A percentile compares a stretch with the other conserved stretches of the same genome.
Evolutionary conservation across 2,113 vertebrate genomes (phyloP).

Genomic region (Pseudorasbora parva): DNA sequence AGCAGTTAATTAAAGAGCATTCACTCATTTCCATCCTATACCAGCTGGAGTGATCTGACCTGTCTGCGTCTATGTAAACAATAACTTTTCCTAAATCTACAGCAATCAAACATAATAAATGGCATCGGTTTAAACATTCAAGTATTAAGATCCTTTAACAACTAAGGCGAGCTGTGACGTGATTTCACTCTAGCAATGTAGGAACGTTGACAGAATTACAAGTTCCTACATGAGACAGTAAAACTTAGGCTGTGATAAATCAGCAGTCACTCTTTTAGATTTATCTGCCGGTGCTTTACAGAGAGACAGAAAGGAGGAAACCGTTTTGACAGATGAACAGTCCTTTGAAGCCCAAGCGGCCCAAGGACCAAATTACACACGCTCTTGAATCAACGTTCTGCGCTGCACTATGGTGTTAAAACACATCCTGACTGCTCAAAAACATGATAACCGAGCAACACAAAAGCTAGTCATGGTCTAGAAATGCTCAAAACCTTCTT

Average conservation of each 20-base stretch:
- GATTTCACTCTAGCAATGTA: constrained; percentile 60
- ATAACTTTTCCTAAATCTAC: constrained; percentile 68
- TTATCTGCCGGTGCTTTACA: constrained; percentile 59
- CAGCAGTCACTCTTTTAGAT: constrained; percentile 61
- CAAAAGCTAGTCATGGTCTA: constrained; percentile 51
- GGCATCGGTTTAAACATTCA: constrained; percentile 58
- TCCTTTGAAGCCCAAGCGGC: background rate
- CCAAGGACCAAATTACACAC: background rate
- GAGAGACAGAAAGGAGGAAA: constrained; percentile 61
- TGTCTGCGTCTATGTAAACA: constrained; percentile 65
- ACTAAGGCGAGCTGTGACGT: constrained; percentile 53
- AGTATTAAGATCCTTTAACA: constrained; percentile 67
- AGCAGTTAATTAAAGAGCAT: constrained; percentile 16
- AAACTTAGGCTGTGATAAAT: constrained; percentile 67
- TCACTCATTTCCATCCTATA: constrained; percentile 39
- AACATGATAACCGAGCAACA: constrained; percentile 11
- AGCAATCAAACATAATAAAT: constrained; percentile 63
- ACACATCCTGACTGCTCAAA: constrained; percentile 27
- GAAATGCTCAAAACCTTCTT: constrained; percentile 18
- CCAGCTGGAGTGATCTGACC: constrained; percentile 58
- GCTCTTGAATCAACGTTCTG: background rate
- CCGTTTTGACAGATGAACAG: constrained; percentile 60
- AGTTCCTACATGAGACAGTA: constrained; percentile 70
- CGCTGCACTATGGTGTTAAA: background rate
- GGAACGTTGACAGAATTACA: constrained; percentile 68